Evolutionary conservation across 1,140 invertebrate genomes (phyloP), one percentile per base, ranked within the genome.

Genomic region (Bombus impatiens): DNA sequence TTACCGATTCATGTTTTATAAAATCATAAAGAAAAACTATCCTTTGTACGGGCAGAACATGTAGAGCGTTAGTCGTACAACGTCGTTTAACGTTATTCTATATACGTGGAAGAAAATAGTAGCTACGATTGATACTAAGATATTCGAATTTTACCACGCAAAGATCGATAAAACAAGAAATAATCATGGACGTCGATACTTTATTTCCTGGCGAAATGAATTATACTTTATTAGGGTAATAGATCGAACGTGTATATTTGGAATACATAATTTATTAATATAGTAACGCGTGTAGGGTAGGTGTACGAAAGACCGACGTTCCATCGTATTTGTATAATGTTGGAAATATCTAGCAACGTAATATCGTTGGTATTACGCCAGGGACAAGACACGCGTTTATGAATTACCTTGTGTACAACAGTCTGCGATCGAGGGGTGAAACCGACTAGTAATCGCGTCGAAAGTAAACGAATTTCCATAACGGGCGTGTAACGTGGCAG

Each of bases 381-480:
- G 6, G 6, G 47, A 47, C 15, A 47, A 18, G 15, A 22, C 22
- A 53, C 18, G 18, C 47, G 0, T 53, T 53, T 53, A 53, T 13
- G 47, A 53, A 8, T 53, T 53, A 53, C 18, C 47, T 5, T 22
- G 18, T 22, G 6, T 8, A 22, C 1, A n/a, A 62, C 12, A 5
- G 10, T 13, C 0, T 62, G 28, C 28, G 12, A n/a, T n/a, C 28
- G 59, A 72, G 25, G 40, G 22, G 22, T 1, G 15, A 37, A 74
- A 68, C 2, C 2, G 40, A 32, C 9, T 22, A 76, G 32, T 40
- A 77, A 53, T 57, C 75, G 74, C 18, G 18, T 76, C 9, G n/a
- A 77, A 77, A 77, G 53, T 53, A 77, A 59, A 59, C 59, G 53
- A 37, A 78, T 70, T 80, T 80, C 53, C 78, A 37, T 37, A n/a